A percentile compares a stretch with the other conserved stretches of the same genome.
These are phyloP conservation scores for Clarias batrachus DNA, from an alignment of 2,113 vertebrate genomes.

Conservation along the genomic window DNA sequence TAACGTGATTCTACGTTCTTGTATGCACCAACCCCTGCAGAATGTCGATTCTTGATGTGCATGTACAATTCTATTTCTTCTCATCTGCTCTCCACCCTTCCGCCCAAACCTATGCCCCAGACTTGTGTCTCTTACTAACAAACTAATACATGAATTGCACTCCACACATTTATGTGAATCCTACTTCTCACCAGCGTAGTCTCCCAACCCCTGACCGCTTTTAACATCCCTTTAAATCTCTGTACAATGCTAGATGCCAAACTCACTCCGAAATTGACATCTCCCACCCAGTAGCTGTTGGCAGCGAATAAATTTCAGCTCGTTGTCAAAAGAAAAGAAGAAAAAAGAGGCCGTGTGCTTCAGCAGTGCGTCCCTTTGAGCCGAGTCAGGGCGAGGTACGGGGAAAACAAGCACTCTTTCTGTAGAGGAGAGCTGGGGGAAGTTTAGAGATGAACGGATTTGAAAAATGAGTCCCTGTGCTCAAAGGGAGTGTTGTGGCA, in stretches of 20 bases:
- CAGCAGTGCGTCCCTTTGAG: constrained; percentile 19
- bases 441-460: constrained; percentile 27
- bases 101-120: not conserved
- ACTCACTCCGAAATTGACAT: constrained; percentile 50
- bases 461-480: constrained; percentile 33
- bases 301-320: constrained; percentile 46
- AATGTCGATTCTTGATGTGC: not conserved
- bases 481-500: constrained; percentile 36
- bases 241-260: constrained; percentile 26
- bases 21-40: not conserved
- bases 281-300: constrained; percentile 39
- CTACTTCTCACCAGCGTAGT: not conserved
- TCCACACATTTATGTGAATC: not conserved
- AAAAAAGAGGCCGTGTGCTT: constrained; percentile 22
- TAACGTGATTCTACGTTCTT: not conserved
- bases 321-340: constrained; percentile 25
- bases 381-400: not conserved
- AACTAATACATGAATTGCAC: not conserved
- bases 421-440: constrained; percentile 10
- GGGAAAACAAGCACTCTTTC: constrained; percentile 41
- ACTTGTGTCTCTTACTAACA: not conserved
- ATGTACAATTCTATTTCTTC: not conserved
- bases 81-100: not conserved
- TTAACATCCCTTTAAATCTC: constrained; percentile 21
- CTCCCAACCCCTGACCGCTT: constrained; percentile 20